Evolutionary conservation across 2,797 vertebrate genomes (phyloP).

Genomic region (Crocidura indochinensis): DNA sequence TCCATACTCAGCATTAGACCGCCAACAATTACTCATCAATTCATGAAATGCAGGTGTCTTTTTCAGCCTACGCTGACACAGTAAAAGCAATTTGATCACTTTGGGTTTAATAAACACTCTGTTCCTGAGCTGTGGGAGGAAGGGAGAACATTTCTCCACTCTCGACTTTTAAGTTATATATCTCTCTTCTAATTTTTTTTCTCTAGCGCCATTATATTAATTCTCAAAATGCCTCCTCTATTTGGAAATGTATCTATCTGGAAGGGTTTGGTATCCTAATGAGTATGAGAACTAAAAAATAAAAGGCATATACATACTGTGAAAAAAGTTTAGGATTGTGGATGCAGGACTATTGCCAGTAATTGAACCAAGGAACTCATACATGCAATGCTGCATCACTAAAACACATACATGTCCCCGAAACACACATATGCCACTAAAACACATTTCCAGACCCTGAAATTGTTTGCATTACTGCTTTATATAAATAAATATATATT

Average conservation of each 20-base stretch:
- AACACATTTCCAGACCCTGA: too few relatives aligned
- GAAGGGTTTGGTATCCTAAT: constrained; percentile 8
- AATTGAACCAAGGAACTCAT: not conserved
- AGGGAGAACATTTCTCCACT: not conserved
- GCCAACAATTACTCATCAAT: constrained; percentile 84
- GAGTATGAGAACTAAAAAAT: not conserved
- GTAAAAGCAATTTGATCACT: constrained; percentile 78
- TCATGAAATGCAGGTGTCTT: constrained; percentile 84
- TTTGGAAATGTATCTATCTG: constrained; percentile 10
- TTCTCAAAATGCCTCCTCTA: constrained; percentile 12
- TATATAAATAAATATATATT: too few relatives aligned
- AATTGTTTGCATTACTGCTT: too few relatives aligned
- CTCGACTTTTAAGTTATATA: constrained; percentile 40
- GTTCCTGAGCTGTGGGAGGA: constrained; percentile 20
- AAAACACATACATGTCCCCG: not conserved
- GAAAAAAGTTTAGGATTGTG: too few relatives aligned
- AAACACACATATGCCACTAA: too few relatives aligned
- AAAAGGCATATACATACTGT: too few relatives aligned
- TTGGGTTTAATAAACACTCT: constrained; percentile 69
- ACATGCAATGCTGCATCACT: not conserved
- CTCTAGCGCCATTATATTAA: not conserved
- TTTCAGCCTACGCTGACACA: constrained; percentile 75
- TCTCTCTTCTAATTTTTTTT: constrained; percentile 6
- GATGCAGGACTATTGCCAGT: too few relatives aligned
- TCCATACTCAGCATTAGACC: constrained; percentile 78